Percentiles rank a stretch among this genome's conserved stretches.
These are phyloP conservation scores for Acleris emargana DNA, from an alignment of 2,888 invertebrate species.

Conservation along the genomic window DNA sequence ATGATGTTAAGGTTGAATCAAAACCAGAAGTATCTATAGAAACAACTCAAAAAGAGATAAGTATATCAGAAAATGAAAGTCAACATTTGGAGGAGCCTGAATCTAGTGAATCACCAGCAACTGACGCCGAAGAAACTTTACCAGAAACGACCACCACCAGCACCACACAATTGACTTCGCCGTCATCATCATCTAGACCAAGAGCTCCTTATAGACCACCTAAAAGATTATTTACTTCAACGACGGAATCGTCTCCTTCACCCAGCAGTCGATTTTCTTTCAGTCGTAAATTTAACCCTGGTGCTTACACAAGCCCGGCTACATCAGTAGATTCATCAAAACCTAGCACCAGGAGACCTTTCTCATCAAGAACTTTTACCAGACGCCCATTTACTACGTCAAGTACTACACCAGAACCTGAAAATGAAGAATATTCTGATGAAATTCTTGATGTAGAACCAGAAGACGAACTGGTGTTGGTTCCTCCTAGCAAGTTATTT, in stretches of 20 bases:
- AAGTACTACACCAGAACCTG: conserved; percentile 67
- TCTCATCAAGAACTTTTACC: conserved; percentile 66
- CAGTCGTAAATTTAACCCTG: conserved; percentile 77
- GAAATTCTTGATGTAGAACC: conserved; percentile 63
- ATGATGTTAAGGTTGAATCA: conserved; percentile 31
- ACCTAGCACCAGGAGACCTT: conserved; percentile 62
- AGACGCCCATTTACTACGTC: conserved; percentile 71
- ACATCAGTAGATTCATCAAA: conserved; percentile 59
- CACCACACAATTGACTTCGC: conserved; percentile 51
- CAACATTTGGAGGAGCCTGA: conserved; percentile 19
- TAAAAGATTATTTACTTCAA: conserved; percentile 69
- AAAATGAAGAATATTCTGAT: conserved; percentile 60
- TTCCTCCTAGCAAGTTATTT: conserved; percentile 73
- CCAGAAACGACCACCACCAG: conserved; percentile 62
- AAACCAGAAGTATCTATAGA: conserved; percentile 54
- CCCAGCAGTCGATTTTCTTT: conserved; percentile 68
- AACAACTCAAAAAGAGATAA: conserved; percentile 53
- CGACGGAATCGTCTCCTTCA: conserved; percentile 66
- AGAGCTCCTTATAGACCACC: conserved; percentile 72
- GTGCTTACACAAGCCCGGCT: conserved; percentile 75
- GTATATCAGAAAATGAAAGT: conserved; percentile 52
- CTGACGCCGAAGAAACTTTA: conserved; percentile 43
- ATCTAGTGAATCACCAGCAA: conserved; percentile 43
- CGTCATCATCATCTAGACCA: conserved; percentile 58
- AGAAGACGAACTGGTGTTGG: conserved; percentile 70